Conservation (phyloP, 2,113 vertebrate species). For the Amphilophus citrinellus region DNA sequence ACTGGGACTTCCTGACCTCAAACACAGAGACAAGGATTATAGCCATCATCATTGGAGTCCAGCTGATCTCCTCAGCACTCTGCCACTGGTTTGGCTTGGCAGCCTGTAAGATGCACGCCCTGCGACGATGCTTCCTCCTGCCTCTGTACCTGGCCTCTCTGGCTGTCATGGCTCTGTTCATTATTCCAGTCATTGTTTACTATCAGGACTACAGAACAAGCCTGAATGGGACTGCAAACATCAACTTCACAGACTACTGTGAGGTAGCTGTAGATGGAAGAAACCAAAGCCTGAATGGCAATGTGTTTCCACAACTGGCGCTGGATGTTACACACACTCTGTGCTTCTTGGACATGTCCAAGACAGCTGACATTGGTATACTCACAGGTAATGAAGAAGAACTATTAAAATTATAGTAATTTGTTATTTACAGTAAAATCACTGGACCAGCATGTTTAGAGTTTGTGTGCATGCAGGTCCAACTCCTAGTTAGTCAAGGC, state of each 20-base stretch:
- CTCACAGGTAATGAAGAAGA: slow-evolving; percentile 47
- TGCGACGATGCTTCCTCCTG: too few relatives aligned
- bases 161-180: too few relatives aligned
- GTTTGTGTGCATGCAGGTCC: too few relatives aligned
- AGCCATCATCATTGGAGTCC: slow-evolving; percentile 61
- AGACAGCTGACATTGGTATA: slow-evolving; percentile 16
- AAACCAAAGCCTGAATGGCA: background rate
- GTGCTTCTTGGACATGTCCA: slow-evolving; percentile 48
- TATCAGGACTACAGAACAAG: slow-evolving; percentile 7
- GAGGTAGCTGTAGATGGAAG: background rate
- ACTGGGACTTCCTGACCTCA: slow-evolving; percentile 56
- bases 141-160: too few relatives aligned
- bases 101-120: too few relatives aligned
- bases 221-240: slow-evolving; percentile 15
- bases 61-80: slow-evolving; percentile 74
- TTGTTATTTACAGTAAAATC: too few relatives aligned
- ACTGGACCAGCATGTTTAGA: background rate
- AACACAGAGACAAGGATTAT: slow-evolving; percentile 30
- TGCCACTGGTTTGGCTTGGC: slow-evolving; percentile 78
- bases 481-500: too few relatives aligned
- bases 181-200: slow-evolving; percentile 32
- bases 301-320: slow-evolving; percentile 48
- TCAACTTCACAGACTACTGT: slow-evolving; percentile 61
- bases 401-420: background rate
- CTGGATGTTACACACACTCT: slow-evolving; percentile 60